phyloP scores from a whole-genome alignment of 2,888 invertebrate species.

The Seira musarum region DNA sequence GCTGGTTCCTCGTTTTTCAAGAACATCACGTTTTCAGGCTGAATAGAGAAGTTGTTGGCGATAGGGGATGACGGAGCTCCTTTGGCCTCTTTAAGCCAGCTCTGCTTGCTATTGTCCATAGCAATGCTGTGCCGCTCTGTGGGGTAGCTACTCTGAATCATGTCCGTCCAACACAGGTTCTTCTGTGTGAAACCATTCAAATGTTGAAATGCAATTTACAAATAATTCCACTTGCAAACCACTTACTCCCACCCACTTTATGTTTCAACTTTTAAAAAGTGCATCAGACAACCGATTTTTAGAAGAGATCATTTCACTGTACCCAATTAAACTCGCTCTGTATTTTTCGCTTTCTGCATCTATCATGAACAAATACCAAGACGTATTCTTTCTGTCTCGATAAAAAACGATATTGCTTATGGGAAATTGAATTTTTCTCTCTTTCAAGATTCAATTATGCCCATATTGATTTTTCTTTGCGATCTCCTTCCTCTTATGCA shows the following conservation, averaged over 20 bases:
- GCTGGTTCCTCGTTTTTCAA: conserved; percentile 20
- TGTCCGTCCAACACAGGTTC: conserved; percentile 41
- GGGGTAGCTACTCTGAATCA: conserved; percentile 94
- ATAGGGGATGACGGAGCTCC: conserved; percentile 78
- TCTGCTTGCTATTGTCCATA: conserved; percentile 95
- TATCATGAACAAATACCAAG: too few relatives aligned
- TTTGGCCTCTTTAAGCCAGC: conserved; percentile 84
- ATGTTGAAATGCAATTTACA: background rate
- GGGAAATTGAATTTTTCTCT: too few relatives aligned
- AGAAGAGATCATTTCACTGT: too few relatives aligned
- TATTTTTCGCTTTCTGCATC: too few relatives aligned
- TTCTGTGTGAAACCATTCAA: conserved; percentile 22
- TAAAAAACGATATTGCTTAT: too few relatives aligned
- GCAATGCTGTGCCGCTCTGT: conserved; percentile 95
- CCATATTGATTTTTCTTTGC: background rate
- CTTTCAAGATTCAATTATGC: conserved; percentile 2
- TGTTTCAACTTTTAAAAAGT: too few relatives aligned
- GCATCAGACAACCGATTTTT: too few relatives aligned
- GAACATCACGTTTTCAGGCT: conserved; percentile 4
- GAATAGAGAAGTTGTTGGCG: conserved; percentile 76
- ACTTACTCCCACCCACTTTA: too few relatives aligned
- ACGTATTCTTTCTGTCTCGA: too few relatives aligned
- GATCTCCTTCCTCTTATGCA: background rate
- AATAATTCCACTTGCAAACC: too few relatives aligned
- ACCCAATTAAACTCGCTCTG: too few relatives aligned